Evolutionary conservation across 2,888 invertebrate genomes (phyloP), one percentile per base, ranked within the genome.

Genomic region (Aleiodes testaceus): DNA sequence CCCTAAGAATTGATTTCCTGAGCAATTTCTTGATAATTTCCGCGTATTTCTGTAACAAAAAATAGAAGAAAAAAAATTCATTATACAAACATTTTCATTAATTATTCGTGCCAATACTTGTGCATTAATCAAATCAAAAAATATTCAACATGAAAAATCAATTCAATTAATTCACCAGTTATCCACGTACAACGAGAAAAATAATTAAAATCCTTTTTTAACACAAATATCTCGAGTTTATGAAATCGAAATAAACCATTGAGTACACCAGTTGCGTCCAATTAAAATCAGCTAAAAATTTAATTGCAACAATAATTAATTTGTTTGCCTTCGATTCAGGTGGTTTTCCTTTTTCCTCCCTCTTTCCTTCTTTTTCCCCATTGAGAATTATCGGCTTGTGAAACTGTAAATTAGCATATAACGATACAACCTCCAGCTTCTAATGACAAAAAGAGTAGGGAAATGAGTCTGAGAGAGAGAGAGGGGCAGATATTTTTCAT

Each of bases 401-500:
- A 47, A 47, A 16, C 14, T 47, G 16, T 6, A 47, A 47, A 47
- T 14, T 7, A 47, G 47, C 14, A 47, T 16, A 47, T 16, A 47
- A 47, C 16, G n/a, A 47, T 16, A 47, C 22, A 20, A 20, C 50
- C 61, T 49, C 20, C 52, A 53, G 53, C 9, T 26, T 42, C 44
- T 70, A 66, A 63, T 66, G 55, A 49, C 47, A 36, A 66, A 59
- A 70, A 61, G 45, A 53, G 64, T 26, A 20, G 22, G 12, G 47
- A n/a, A n/a, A n/a, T n/a, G n/a, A n/a, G n/a, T n/a, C n/a, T n/a
- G n/a, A n/a, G n/a, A n/a, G 45, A 50, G 14, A 36, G n/a, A 7
- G 16, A 47, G 53, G 49, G 6, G 5, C 6, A 53, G 47, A 47
- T 53, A 67, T 77, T 77, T 75, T 77, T 72, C 66, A 59, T 69